Percentiles rank a stretch among this genome's conserved stretches.
phyloP scores from a whole-genome alignment of 2,113 vertebrate species.

The Pygoscelis adeliae region DNA sequence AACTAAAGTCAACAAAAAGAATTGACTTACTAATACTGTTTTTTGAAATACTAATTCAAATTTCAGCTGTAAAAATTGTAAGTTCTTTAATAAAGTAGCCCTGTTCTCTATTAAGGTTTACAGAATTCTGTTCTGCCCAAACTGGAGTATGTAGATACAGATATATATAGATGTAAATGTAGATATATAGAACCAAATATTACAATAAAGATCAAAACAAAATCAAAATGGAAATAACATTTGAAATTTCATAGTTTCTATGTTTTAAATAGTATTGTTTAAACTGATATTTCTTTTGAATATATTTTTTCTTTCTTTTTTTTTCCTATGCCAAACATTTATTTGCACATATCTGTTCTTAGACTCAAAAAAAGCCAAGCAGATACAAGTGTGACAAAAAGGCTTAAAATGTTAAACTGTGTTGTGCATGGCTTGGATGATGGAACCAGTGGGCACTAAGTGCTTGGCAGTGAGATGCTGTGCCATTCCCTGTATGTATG shows the following conservation, averaged over 20 bases:
- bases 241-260: not conserved
- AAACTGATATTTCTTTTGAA: not conserved
- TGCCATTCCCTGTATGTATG: not conserved
- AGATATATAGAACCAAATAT: not conserved
- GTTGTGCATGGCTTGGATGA: not conserved
- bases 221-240: not conserved
- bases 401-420: slow-evolving; percentile 17
- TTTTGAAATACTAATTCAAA: slow-evolving; percentile 68
- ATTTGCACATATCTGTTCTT: not conserved
- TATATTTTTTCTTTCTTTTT: not conserved
- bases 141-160: not conserved
- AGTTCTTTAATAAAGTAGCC: slow-evolving; percentile 46
- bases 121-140: not conserved
- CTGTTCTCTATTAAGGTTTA: not conserved
- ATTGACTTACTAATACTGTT: slow-evolving; percentile 10
- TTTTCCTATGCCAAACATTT: not conserved
- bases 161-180: too few species aligned
- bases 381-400: not conserved
- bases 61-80: slow-evolving; percentile 54
- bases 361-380: not conserved
- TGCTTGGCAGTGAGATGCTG: slow-evolving; percentile 3
- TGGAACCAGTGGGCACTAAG: slow-evolving; percentile 21
- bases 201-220: not conserved
- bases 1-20: slow-evolving; percentile 59
- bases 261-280: not conserved